Conservation (phyloP, 2,888 invertebrate species). For the Clivina fossor region DNA sequence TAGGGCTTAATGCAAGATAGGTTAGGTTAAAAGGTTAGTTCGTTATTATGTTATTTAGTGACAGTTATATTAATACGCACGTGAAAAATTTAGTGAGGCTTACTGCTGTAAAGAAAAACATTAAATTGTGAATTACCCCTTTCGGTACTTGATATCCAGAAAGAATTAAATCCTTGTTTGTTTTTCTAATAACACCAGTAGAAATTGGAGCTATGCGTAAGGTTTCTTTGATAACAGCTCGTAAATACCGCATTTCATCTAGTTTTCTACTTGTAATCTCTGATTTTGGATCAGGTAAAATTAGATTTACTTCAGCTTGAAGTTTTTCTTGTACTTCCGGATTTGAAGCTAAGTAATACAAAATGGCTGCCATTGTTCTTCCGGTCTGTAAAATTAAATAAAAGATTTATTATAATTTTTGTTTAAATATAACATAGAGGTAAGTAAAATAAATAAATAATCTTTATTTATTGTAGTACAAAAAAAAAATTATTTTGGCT, state of each 20-base stretch:
- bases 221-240: constrained; percentile 64
- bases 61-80: too few relatives aligned
- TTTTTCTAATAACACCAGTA: constrained; percentile 28
- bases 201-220: constrained; percentile 48
- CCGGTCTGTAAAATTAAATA: constrained; percentile 48
- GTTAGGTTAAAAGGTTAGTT: too few relatives aligned
- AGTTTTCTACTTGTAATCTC: constrained; percentile 47
- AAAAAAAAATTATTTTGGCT: too few relatives aligned
- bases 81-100: too few relatives aligned
- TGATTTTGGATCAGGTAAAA: constrained; percentile 40
- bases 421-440: background rate
- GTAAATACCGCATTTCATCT: constrained; percentile 54
- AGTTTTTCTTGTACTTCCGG: constrained; percentile 50
- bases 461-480: background rate
- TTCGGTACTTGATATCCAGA: constrained; percentile 47
- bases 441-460: background rate
- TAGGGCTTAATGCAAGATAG: too few relatives aligned
- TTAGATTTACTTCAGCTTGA: constrained; percentile 46
- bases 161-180: constrained; percentile 43
- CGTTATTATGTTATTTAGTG: too few relatives aligned
- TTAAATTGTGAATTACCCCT: constrained; percentile 46
- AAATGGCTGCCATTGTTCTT: constrained; percentile 48
- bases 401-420: background rate
- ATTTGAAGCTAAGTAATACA: constrained; percentile 51
- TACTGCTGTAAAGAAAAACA: too few relatives aligned